Evolutionary conservation across 2,888 invertebrate species (phyloP).

Genomic region (Pseudococcus jackbeardsleyi): DNA sequence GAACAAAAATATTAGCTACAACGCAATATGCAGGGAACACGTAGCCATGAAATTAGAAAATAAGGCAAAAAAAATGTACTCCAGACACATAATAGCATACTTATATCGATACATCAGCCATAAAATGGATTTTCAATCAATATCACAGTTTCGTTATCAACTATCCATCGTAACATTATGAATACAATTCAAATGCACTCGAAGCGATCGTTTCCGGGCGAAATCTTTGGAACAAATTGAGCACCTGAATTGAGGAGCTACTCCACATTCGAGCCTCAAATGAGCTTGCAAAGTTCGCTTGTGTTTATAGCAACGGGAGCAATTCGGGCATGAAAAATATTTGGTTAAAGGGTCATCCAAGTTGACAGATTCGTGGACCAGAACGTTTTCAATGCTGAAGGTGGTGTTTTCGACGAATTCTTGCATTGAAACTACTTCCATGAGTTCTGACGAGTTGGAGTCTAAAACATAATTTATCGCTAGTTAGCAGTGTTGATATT

Average conservation of each 20-base stretch:
- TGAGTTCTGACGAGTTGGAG: background rate
- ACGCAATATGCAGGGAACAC: background rate
- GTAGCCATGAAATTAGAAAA: background rate
- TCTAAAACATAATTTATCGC: background rate
- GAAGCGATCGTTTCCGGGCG: constrained; percentile 69
- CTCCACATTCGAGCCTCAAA: constrained; percentile 68
- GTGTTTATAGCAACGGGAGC: constrained; percentile 67
- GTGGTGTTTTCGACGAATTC: background rate
- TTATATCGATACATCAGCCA: background rate
- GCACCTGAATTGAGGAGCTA: constrained; percentile 69
- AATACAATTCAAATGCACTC: constrained; percentile 65
- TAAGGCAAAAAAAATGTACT: background rate
- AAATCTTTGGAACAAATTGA: constrained; percentile 69
- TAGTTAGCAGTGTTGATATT: background rate
- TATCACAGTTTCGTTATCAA: background rate
- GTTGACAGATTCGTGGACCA: background rate
- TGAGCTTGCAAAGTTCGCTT: constrained; percentile 66
- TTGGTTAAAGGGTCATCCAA: background rate
- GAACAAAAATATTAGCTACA: background rate
- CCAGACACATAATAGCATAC: background rate
- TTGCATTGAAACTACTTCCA: background rate
- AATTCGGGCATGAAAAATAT: constrained; percentile 65
- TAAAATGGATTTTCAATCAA: background rate
- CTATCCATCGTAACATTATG: constrained; percentile 50
- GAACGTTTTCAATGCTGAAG: background rate